Conservation (phyloP, 2,888 invertebrate species). For the Hemicrepidius hirtus region DNA sequence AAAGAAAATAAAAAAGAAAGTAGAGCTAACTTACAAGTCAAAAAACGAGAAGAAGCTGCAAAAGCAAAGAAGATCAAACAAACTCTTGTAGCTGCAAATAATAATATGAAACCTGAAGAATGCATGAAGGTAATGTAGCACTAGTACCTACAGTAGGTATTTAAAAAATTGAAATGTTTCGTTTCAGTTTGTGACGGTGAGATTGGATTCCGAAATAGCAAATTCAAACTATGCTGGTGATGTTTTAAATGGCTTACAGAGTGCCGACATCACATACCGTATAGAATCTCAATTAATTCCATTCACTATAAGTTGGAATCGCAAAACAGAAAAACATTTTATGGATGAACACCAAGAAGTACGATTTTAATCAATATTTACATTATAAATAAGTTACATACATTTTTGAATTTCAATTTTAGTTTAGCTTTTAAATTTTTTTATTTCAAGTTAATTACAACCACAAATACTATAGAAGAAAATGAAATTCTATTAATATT, state of each 20-base stretch:
- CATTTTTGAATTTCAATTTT: constrained; percentile 7
- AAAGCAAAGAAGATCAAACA: constrained; percentile 54
- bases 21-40: constrained; percentile 50
- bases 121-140: constrained; percentile 66
- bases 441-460: constrained; percentile 60
- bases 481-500: constrained; percentile 69
- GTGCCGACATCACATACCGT: constrained; percentile 63
- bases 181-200: constrained; percentile 64
- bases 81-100: constrained; percentile 53
- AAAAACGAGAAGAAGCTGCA: constrained; percentile 54
- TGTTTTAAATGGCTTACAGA: constrained; percentile 63
- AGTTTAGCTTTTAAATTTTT: too few relatives aligned
- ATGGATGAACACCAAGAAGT: constrained; percentile 57
- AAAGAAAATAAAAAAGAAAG: constrained; percentile 51
- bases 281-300: constrained; percentile 65
- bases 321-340: constrained; percentile 63
- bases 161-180: background rate
- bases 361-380: background rate
- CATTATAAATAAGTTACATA: background rate
- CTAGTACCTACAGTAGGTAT: too few relatives aligned
- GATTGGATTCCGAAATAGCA: constrained; percentile 63
- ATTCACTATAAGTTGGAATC: constrained; percentile 71
- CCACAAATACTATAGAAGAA: constrained; percentile 60
- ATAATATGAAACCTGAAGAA: constrained; percentile 64
- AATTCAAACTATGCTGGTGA: constrained; percentile 60